Conservation (phyloP, 2,113 vertebrate genomes). For the Rhegmatorhina hoffmannsi region DNA sequence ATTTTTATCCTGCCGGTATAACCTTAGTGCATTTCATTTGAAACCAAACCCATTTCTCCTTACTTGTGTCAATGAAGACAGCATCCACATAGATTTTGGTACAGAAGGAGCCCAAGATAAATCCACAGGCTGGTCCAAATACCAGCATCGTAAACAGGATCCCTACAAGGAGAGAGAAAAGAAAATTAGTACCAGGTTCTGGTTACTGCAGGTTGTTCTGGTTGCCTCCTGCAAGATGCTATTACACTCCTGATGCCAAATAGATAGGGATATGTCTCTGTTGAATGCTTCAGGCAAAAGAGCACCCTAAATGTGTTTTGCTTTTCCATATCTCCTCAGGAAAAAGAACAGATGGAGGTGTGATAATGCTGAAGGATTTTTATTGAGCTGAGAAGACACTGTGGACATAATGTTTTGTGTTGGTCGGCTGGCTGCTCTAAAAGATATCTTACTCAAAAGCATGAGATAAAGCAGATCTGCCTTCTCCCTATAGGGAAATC, state of each 20-base stretch:
- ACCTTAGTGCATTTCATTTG: not conserved
- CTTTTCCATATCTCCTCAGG: not conserved
- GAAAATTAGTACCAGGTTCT: not conserved
- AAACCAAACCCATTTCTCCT: constrained; percentile 55
- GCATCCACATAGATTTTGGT: constrained; percentile 98
- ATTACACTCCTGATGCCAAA: not conserved
- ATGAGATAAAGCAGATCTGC: not conserved
- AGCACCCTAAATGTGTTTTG: not conserved
- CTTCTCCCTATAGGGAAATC: not conserved
- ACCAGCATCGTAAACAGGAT: constrained; percentile 98
- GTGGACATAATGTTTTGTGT: not conserved
- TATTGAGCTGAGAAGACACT: not conserved
- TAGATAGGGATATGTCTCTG: not conserved
- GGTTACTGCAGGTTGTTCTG: not conserved
- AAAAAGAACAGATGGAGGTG: not conserved
- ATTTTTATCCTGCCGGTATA: not conserved
- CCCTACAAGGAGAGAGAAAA: constrained; percentile 79
- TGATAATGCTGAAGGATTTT: constrained; percentile 2
- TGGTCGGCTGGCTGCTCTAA: not conserved
- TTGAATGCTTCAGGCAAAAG: not conserved
- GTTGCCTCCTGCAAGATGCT: not conserved
- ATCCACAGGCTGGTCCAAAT: constrained; percentile 96
- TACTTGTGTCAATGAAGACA: constrained; percentile 94
- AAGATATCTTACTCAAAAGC: not conserved
- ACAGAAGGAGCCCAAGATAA: constrained; percentile 98